These are phyloP conservation scores for Sinella curviseta DNA, from an alignment of 1,140 invertebrate species.

Conservation along the genomic window DNA sequence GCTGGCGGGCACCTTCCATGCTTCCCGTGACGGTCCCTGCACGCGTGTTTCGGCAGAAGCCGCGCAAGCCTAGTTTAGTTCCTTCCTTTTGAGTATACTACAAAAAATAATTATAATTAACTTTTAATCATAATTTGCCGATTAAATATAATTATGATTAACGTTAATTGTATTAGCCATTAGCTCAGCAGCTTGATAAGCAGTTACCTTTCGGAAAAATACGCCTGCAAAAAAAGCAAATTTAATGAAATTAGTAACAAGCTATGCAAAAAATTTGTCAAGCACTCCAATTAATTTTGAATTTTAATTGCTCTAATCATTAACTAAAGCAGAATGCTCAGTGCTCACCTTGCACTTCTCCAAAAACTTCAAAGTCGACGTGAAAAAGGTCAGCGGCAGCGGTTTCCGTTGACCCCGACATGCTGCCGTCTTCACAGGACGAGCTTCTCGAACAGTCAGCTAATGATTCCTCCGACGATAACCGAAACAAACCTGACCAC, in stretches of 20 bases:
- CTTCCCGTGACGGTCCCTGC: slow-evolving; percentile 9
- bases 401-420: too few relatives aligned
- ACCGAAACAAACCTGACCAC: too few relatives aligned
- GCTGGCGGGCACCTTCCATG: background rate
- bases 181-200: background rate
- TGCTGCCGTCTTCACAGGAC: too few relatives aligned
- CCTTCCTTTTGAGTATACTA: slow-evolving; percentile 6
- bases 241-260: background rate
- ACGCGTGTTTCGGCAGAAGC: slow-evolving; percentile 6
- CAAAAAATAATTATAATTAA: background rate
- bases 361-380: slow-evolving; percentile 18
- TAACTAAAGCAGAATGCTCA: background rate
- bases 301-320: background rate
- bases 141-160: background rate
- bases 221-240: slow-evolving; percentile 16
- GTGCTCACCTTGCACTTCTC: slow-evolving; percentile 2
- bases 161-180: background rate
- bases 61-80: background rate
- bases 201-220: slow-evolving; percentile 18
- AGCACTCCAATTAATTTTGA: background rate
- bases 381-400: background rate
- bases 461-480: too few relatives aligned
- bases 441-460: background rate
- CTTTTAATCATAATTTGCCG: background rate
- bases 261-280: background rate